These are phyloP conservation scores for Aplysina aerophoba DNA, from an alignment of 37 sponge, comb jelly and placozoan genomes.

Conservation along the genomic window DNA sequence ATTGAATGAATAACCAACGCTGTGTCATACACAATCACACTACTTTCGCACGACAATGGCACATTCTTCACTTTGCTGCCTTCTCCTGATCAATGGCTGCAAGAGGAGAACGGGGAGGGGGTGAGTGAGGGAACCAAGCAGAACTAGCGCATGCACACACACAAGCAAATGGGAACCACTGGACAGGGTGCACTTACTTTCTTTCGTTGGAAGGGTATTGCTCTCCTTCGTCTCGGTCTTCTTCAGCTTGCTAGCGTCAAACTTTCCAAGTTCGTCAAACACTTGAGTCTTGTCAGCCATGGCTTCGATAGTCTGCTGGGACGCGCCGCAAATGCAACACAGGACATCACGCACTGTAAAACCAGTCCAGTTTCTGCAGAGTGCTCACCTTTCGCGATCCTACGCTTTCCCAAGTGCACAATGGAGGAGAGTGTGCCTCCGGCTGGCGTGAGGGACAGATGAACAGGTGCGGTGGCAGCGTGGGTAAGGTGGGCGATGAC, in stretches of 20 bases:
- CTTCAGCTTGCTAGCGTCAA: slow-evolving; percentile 88
- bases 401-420: background rate
- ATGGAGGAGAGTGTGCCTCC: background rate
- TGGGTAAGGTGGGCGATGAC: slow-evolving; percentile 26
- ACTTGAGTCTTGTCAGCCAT: slow-evolving; percentile 91
- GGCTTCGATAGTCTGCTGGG: no score
- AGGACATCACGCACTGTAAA: background rate
- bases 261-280: slow-evolving; percentile 62
- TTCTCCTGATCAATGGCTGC: slow-evolving; percentile 85
- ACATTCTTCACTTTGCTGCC: background rate
- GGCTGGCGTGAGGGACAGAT: no score
- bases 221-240: slow-evolving; percentile 83
- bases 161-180: no score
- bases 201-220: slow-evolving; percentile 89
- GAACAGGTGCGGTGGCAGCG: no score
- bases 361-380: no score
- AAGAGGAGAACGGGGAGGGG: background rate
- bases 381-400: no score
- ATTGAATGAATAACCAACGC: background rate
- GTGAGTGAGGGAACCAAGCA: no score
- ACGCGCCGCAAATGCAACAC: background rate
- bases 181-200: slow-evolving; percentile 61
- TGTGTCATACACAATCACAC: background rate
- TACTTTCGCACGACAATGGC: slow-evolving; percentile 3
- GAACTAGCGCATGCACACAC: no score